Percentiles rank a stretch among this genome's conserved stretches.
Conservation (phyloP, 2,797 vertebrate species). For the Tapera naevia region DNA sequence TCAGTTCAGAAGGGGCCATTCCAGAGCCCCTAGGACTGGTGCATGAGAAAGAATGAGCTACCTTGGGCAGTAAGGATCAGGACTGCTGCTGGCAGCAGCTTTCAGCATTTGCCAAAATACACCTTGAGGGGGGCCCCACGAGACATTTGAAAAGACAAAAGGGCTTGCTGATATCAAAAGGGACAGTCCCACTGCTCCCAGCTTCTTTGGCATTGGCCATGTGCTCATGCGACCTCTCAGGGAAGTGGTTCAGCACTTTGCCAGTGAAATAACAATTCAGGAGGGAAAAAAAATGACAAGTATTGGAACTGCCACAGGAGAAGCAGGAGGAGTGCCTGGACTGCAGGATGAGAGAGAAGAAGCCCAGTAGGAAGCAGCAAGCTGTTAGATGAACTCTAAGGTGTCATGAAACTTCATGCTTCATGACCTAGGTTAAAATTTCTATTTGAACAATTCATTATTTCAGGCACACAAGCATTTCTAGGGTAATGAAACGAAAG, state of each 20-base stretch:
- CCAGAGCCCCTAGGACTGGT: neutral
- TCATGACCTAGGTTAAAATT: conserved; percentile 49
- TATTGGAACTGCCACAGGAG: neutral
- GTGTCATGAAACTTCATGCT: conserved; percentile 35
- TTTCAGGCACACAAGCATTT: conserved; percentile 32
- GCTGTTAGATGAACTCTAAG: conserved; percentile 31
- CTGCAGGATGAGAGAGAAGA: conserved; percentile 3
- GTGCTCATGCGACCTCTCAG: neutral
- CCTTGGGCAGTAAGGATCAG: neutral
- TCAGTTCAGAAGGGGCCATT: neutral
- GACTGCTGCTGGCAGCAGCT: neutral
- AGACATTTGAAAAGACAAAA: neutral
- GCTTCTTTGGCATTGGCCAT: neutral
- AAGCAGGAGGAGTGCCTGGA: neutral
- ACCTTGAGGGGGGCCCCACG: neutral
- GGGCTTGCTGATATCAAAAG: neutral
- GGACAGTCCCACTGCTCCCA: neutral
- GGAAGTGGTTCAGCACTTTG: neutral
- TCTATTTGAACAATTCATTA: conserved; percentile 58
- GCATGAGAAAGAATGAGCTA: rapidly evolving
- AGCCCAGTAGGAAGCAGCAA: conserved; percentile 51
- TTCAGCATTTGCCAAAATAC: neutral
- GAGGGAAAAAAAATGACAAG: neutral
- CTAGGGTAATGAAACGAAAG: conserved; percentile 53
- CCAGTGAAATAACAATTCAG: neutral